phyloP scores from a whole-genome alignment of 2,888 invertebrate species.

The Malthinus flaveolus region DNA sequence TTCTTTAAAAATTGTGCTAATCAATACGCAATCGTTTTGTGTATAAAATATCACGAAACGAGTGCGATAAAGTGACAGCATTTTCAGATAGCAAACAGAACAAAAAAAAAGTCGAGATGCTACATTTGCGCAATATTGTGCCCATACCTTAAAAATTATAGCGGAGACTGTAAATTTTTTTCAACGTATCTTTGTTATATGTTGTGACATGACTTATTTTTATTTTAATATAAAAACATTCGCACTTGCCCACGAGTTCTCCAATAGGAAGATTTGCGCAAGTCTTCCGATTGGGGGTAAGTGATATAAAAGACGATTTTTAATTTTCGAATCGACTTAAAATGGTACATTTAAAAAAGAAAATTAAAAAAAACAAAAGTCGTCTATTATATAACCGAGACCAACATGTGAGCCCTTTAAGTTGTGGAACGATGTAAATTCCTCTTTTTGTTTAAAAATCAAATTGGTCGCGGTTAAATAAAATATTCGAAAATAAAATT shows the following conservation, averaged over 20 bases:
- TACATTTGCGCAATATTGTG: conserved; percentile 33
- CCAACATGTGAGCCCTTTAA: conserved; percentile 44
- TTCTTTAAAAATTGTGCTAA: conserved; percentile 22
- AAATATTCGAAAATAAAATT: conserved; percentile 13
- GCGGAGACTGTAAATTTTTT: conserved; percentile 35
- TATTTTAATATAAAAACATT: conserved; percentile 44
- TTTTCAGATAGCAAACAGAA: conserved; percentile 22
- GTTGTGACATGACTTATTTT: conserved; percentile 42
- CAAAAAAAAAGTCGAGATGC: conserved; percentile 19
- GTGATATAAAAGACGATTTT: conserved; percentile 32
- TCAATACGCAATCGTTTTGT: conserved; percentile 23
- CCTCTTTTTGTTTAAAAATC: conserved; percentile 24
- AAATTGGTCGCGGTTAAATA: conserved; percentile 34
- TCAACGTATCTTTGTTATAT: conserved; percentile 33
- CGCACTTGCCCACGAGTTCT: conserved; percentile 36
- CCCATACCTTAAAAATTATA: conserved; percentile 32
- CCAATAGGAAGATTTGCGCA: conserved; percentile 32
- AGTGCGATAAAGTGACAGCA: conserved; percentile 18
- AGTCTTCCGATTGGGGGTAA: conserved; percentile 35
- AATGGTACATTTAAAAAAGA: conserved; percentile 25
- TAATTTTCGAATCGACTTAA: conserved; percentile 26
- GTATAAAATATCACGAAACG: conserved; percentile 20
- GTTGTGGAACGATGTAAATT: conserved; percentile 23
- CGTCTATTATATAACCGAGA: conserved; percentile 29
- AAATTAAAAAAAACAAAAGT: conserved; percentile 20